These are phyloP conservation scores for Stichopus chloronotus DNA, from an alignment of 35 echinoderm and acorn worm species.

Conservation along the genomic window DNA sequence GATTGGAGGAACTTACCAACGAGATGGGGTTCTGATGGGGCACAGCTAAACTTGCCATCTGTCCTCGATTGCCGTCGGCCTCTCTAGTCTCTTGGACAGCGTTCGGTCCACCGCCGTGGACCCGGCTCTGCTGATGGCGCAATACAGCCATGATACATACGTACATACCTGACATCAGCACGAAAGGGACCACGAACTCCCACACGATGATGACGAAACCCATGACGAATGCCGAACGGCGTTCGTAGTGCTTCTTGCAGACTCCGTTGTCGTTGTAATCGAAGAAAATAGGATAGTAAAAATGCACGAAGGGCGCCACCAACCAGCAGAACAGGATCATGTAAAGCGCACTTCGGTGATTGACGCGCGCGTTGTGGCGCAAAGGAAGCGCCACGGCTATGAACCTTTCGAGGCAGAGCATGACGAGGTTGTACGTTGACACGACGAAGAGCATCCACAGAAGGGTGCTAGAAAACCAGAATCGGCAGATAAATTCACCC, in stretches of 20 bases:
- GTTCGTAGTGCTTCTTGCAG: constrained; percentile 49
- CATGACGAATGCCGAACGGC: not conserved
- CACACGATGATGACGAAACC: constrained; percentile 71
- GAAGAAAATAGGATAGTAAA: constrained; percentile 66
- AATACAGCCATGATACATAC: constrained; percentile 39
- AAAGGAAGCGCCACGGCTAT: constrained; percentile 77
- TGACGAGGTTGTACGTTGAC: constrained; percentile 77
- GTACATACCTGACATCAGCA: constrained; percentile 66
- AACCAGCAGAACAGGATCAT: constrained; percentile 76
- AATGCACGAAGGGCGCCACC: constrained; percentile 59
- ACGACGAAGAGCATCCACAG: constrained; percentile 76
- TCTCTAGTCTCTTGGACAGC: not conserved
- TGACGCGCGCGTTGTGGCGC: constrained; percentile 53
- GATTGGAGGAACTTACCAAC: not conserved
- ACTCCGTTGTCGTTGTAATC: constrained; percentile 52
- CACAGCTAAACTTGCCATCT: constrained; percentile 40
- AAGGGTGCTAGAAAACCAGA: constrained; percentile 71
- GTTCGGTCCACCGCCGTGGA: not conserved
- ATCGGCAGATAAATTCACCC: constrained; percentile 75
- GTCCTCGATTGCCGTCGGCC: not conserved
- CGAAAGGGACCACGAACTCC: constrained; percentile 72
- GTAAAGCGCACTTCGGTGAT: not conserved
- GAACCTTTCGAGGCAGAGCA: constrained; percentile 73
- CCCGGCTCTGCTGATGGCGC: constrained; percentile 35
- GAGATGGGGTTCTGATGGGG: constrained; percentile 3